Evolutionary conservation across 2,888 invertebrate species (phyloP).

Genomic region (Nudaria mundana): DNA sequence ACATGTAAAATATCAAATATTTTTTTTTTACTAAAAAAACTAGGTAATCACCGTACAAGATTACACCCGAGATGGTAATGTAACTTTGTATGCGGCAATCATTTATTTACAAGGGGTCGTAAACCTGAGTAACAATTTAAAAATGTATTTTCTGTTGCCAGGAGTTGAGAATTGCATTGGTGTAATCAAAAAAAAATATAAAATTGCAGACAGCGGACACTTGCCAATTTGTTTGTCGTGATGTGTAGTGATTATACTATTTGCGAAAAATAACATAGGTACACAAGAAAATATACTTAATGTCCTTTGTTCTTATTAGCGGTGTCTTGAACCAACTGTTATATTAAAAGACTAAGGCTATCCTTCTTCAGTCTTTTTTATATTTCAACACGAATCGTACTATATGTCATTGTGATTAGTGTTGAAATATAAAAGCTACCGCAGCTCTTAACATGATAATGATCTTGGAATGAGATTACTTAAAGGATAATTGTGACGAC

Average conservation of each 20-base stretch:
- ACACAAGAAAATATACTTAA: no score
- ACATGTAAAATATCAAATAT: conserved; percentile 37
- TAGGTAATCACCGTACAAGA: conserved; percentile 32
- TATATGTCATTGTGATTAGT: no score
- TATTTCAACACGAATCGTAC: no score
- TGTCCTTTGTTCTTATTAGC: conserved; percentile 7
- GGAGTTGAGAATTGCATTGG: conserved; percentile 12
- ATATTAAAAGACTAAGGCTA: not conserved
- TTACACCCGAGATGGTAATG: conserved; percentile 26
- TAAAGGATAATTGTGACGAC: conserved; percentile 25
- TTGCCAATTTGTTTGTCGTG: conserved; percentile 3
- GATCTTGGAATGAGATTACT: conserved; percentile 38
- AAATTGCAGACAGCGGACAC: conserved; percentile 14
- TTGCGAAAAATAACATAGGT: no score
- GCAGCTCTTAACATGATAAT: conserved; percentile 20
- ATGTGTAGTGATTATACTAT: conserved; percentile 8
- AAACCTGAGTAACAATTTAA: conserved; percentile 15
- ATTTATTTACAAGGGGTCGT: conserved; percentile 26
- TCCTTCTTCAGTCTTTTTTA: no score
- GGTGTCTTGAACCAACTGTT: conserved; percentile 1
- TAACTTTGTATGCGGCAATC: conserved; percentile 26
- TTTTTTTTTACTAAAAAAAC: conserved; percentile 35
- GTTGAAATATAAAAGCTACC: conserved; percentile 10
- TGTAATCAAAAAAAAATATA: conserved; percentile 5
- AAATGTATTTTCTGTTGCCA: conserved; percentile 16